Percentiles rank a stretch among this genome's conserved stretches.
Evolutionary conservation across 2,113 vertebrate species (phyloP).

Genomic region (human): GRCh38 chr4:75157501-75158000

Average conservation of each 20-base stretch:
- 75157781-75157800: not conserved
- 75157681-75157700: fast-evolving
- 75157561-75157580: not conserved
- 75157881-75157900: not conserved
- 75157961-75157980: not conserved
- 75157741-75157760: not conserved
- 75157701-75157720: not conserved
- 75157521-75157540: not conserved
- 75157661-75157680: not conserved
- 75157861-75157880: not conserved
- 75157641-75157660: not conserved
- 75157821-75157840: not conserved
- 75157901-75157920: not conserved
- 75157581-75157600: not conserved
- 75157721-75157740: not conserved
- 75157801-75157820: not conserved
- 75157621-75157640: not conserved
- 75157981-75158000: not conserved
- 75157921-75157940: not conserved
- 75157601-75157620: not conserved
- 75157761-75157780: not conserved
- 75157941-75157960: not conserved
- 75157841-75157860: not conserved
- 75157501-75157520: not conserved
- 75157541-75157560: not conserved